Evolutionary conservation across 2,797 vertebrate species (phyloP).

Genomic region (Ceryle rudis): DNA sequence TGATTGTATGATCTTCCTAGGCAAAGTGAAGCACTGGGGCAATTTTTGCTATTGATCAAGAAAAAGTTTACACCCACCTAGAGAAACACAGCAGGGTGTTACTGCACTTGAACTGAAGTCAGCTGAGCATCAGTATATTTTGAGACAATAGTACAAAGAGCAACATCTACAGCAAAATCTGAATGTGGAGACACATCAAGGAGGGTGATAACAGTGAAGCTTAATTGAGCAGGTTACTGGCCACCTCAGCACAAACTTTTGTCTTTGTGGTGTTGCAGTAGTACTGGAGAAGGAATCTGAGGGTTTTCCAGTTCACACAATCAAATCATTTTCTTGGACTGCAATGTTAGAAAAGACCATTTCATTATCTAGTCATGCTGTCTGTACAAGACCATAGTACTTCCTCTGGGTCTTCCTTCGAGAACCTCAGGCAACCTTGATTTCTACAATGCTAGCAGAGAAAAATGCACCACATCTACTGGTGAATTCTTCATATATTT

Average conservation of each 20-base stretch:
- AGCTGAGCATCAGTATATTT: neutral
- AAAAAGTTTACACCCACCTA: neutral
- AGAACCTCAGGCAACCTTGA: fast-evolving
- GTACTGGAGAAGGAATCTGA: neutral
- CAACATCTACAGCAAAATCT: neutral
- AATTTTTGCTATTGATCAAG: neutral
- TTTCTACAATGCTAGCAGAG: neutral
- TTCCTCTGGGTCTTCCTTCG: neutral
- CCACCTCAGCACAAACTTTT: neutral
- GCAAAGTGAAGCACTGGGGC: neutral
- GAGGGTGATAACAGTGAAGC: neutral
- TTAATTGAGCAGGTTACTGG: neutral
- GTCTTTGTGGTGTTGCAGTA: neutral
- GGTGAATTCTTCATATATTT: neutral
- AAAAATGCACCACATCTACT: neutral
- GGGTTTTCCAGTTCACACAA: neutral
- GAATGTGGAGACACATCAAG: neutral
- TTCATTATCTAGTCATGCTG: neutral
- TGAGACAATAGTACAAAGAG: neutral
- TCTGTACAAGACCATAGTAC: neutral
- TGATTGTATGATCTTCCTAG: neutral
- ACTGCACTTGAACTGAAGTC: neutral
- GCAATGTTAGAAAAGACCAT: neutral
- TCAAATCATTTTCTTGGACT: neutral
- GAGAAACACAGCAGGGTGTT: neutral